Conservation (phyloP, 2,113 vertebrate species). For the Podarcis cretensis region DNA sequence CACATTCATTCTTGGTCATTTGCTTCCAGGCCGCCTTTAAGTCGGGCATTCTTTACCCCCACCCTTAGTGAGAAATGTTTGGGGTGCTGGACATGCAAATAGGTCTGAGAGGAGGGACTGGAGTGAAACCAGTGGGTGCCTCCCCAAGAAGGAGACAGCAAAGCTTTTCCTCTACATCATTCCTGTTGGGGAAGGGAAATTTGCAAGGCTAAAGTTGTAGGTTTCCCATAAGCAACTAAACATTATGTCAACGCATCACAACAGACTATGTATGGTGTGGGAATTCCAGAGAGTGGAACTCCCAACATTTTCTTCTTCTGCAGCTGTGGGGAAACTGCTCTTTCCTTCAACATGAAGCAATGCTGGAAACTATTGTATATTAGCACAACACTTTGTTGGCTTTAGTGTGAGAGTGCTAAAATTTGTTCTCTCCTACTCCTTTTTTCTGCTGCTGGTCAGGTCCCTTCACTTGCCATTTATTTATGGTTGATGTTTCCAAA, state of each 20-base stretch:
- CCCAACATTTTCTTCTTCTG: not conserved
- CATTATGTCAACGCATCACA: not conserved
- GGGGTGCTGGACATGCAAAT: not conserved
- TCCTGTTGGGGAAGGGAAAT: not conserved
- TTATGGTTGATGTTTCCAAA: not conserved
- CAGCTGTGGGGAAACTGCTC: not conserved
- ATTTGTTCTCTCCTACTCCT: not conserved
- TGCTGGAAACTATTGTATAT: no score
- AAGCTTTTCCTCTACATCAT: not conserved
- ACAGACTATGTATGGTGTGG: not conserved
- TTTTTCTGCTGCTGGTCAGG: not conserved
- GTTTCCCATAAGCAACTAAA: no score
- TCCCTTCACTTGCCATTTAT: not conserved
- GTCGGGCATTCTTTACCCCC: not conserved
- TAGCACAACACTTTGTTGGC: no score
- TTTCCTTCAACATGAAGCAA: not conserved
- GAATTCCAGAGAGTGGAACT: not conserved
- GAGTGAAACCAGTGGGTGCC: not conserved
- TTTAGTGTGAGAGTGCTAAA: no score
- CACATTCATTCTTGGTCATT: no score
- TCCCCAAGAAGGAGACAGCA: not conserved
- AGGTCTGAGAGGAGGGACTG: not conserved
- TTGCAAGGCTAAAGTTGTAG: not conserved
- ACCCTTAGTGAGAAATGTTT: not conserved
- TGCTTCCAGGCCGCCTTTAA: not conserved